These are phyloP conservation scores for Eupithecia pulchellata DNA, from an alignment of 2,888 invertebrate species.

Conservation along the genomic window DNA sequence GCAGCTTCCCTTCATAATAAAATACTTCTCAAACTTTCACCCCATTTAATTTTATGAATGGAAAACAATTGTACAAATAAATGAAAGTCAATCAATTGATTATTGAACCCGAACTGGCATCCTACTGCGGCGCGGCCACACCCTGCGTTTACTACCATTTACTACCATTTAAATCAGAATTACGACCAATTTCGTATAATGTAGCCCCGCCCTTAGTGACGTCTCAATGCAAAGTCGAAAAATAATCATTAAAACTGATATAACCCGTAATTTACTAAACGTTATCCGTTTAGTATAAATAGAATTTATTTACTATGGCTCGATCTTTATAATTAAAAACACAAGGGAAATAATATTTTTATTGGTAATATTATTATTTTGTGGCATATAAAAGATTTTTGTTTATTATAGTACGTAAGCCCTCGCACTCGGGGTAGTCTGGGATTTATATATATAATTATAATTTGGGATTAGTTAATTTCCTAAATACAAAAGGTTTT, in stretches of 20 bases:
- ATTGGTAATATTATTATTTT: no score
- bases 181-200: constrained; percentile 13
- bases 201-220: constrained; percentile 7
- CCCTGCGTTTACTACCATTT: constrained; percentile 12
- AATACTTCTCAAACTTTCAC: background rate
- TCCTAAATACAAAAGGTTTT: no score
- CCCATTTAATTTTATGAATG: constrained; percentile 6
- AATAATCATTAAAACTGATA: background rate
- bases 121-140: constrained; percentile 22
- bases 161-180: constrained; percentile 12
- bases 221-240: background rate
- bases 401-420: no score
- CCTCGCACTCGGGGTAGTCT: no score
- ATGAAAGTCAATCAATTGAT: constrained; percentile 3
- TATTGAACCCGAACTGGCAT: background rate
- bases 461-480: no score
- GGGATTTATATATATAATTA: no score
- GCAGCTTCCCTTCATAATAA: background rate
- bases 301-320: background rate
- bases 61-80: constrained; percentile 3
- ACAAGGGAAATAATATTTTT: background rate
- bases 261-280: background rate
- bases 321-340: background rate
- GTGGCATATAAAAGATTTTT: no score
- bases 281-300: background rate